Evolutionary conservation across 2,888 invertebrate genomes (phyloP), one percentile per base, ranked within the genome.

Genomic region (Drosophila heteroneura): DNA sequence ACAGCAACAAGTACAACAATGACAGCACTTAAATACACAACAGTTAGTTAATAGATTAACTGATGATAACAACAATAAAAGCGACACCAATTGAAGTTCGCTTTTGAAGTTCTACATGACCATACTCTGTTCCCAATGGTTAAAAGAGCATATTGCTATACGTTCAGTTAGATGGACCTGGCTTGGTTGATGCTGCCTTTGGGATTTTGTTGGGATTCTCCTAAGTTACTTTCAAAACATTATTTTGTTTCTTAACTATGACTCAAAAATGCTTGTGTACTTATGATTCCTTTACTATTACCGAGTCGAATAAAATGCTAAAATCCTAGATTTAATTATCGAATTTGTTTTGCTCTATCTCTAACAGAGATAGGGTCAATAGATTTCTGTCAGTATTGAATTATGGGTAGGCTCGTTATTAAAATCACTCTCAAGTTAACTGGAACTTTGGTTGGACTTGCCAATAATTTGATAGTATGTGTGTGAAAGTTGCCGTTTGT

Each of bases 11-110:
- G 26, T 26, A 33, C 41, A 65, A 70, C 64, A 75, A 70, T 64
- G 47, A 66, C 53, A 79, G 51, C 49, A 66, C 41, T 75, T 66
- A 65, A 79, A 44, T 53, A 64, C 56, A n/a, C 52, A 72, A 66
- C 60, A 66, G 76, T 69, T 79, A 56, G 74, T 37, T 70, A 75
- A 75, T 68, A 66, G 22, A 26, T 19, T 10, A 14, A 37, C 6
- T 28, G 56, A 64, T 44, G 39, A 54, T 64, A 37, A 44, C 51
- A 64, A 56, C 26, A n/a, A 12, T 41, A 58, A 56, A 16, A 35
- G 10, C 14, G 14, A 47, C 39, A n/a, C 16, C 52, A 68, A 54
- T 64, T 64, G 67, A 47, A 47, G 30, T 22, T 9, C 0, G 22
- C 32, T 32, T 44, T 44, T 58, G 5, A 14, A 26, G 26, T 26